Conservation (phyloP, 2,113 vertebrate species). For the Melanotaenia duboulayi region DNA sequence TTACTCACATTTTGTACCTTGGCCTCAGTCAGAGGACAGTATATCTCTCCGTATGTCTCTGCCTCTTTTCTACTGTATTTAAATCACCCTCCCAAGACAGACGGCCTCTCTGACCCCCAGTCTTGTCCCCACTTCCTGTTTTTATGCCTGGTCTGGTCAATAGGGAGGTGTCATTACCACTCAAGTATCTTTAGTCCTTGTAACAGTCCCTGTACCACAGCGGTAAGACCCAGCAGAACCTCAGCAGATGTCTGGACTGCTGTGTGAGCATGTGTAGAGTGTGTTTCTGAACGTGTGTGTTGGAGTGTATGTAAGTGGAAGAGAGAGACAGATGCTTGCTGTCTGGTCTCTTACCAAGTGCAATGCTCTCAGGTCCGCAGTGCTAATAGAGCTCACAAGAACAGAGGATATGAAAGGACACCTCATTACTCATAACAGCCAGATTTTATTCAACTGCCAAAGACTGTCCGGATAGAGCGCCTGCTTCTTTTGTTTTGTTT, state of each 20-base stretch:
- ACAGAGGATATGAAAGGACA: conserved; percentile 69
- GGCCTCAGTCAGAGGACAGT: conserved; percentile 36
- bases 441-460: conserved; percentile 39
- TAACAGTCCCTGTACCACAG: conserved; percentile 63
- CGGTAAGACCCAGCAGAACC: conserved; percentile 69
- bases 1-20: conserved; percentile 21
- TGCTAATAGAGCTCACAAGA: conserved; percentile 61
- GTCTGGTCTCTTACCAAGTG: conserved; percentile 62
- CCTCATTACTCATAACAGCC: conserved; percentile 68
- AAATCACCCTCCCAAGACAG: conserved; percentile 67
- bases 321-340: conserved; percentile 68
- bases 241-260: conserved; percentile 77
- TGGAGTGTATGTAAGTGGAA: conserved; percentile 36
- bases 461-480: background rate
- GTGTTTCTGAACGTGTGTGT: conserved; percentile 34
- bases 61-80: conserved; percentile 73
- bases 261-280: conserved; percentile 53
- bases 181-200: conserved; percentile 76
- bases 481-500: background rate
- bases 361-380: conserved; percentile 47
- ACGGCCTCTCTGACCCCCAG: conserved; percentile 59
- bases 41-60: conserved; percentile 25
- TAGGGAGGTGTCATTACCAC: conserved; percentile 77
- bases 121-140: conserved; percentile 71
- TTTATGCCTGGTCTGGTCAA: conserved; percentile 63